These are phyloP conservation scores for Scrobipalpa atriplicella DNA, from an alignment of 2,888 invertebrate genomes.

Conservation along the genomic window DNA sequence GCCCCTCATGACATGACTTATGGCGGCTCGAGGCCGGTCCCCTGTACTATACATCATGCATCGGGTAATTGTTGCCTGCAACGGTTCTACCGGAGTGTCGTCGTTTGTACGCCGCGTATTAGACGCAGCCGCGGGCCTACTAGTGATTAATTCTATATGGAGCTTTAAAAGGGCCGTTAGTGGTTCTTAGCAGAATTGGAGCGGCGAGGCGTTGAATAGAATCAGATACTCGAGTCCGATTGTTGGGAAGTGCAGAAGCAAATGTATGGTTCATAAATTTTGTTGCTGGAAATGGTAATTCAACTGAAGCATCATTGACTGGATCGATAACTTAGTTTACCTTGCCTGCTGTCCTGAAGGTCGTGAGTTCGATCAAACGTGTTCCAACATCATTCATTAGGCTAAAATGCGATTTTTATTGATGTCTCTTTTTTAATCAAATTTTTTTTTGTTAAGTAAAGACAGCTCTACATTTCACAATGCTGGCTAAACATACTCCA, in stretches of 20 bases:
- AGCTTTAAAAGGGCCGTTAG: conserved; percentile 35
- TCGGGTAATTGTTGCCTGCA: conserved; percentile 61
- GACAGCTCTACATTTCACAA: too few relatives aligned
- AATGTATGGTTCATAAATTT: neutral
- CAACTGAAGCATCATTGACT: too few relatives aligned
- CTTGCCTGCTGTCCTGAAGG: too few relatives aligned
- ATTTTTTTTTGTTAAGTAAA: too few relatives aligned
- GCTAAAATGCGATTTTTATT: too few relatives aligned
- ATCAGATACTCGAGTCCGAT: neutral
- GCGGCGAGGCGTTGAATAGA: conserved; percentile 16
- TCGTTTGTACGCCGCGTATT: conserved; percentile 42
- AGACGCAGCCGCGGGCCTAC: conserved; percentile 34
- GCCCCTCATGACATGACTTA: conserved; percentile 42
- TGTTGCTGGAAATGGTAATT: too few relatives aligned
- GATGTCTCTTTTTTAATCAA: too few relatives aligned
- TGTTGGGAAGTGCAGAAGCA: neutral
- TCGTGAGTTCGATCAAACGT: too few relatives aligned
- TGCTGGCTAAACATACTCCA: neutral
- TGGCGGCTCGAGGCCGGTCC: conserved; percentile 49
- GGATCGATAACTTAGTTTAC: too few relatives aligned
- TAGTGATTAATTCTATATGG: conserved; percentile 47
- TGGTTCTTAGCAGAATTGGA: conserved; percentile 24
- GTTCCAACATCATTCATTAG: too few relatives aligned
- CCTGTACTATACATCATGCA: conserved; percentile 57
- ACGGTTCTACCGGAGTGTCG: conserved; percentile 48